Evolutionary conservation across 1,140 invertebrate species (phyloP).

Genomic region (Episyrphus balteatus): DNA sequence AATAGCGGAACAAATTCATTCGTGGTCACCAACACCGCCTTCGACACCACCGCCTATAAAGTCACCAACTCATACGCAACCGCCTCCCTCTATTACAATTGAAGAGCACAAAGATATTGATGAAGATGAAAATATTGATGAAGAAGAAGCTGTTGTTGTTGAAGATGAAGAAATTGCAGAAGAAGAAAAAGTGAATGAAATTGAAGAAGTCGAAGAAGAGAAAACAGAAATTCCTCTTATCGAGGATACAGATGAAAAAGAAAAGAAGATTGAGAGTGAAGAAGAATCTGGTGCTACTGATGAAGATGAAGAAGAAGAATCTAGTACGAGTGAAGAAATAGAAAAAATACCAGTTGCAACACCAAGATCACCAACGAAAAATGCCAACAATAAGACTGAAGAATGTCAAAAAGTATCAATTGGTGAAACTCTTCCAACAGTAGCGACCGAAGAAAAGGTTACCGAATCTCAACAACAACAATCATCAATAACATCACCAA

Average conservation of each 20-base stretch:
- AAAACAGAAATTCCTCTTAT: not conserved
- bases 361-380: not conserved
- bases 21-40: not conserved
- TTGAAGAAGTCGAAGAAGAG: not conserved
- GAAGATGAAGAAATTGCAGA: not conserved
- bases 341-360: slow-evolving; percentile 8
- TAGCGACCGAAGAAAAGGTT: no score
- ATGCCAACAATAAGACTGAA: slow-evolving; percentile 15
- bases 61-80: not conserved
- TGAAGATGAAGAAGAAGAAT: slow-evolving; percentile 1
- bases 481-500: not conserved
- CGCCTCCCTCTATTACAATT: slow-evolving; percentile 1
- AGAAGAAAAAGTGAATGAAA: not conserved
- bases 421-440: not conserved
- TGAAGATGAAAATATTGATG: not conserved
- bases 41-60: not conserved
- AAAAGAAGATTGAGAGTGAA: slow-evolving; percentile 1
- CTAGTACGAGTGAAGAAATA: slow-evolving; percentile 6
- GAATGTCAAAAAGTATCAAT: slow-evolving; percentile 36
- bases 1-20: no score
- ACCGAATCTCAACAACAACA: no score
- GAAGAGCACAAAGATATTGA: not conserved
- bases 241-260: not conserved
- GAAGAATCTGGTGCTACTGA: slow-evolving; percentile 9
- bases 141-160: not conserved